Evolutionary conservation across 1,140 invertebrate genomes (phyloP).

Genomic region (Kradibia gibbosae): DNA sequence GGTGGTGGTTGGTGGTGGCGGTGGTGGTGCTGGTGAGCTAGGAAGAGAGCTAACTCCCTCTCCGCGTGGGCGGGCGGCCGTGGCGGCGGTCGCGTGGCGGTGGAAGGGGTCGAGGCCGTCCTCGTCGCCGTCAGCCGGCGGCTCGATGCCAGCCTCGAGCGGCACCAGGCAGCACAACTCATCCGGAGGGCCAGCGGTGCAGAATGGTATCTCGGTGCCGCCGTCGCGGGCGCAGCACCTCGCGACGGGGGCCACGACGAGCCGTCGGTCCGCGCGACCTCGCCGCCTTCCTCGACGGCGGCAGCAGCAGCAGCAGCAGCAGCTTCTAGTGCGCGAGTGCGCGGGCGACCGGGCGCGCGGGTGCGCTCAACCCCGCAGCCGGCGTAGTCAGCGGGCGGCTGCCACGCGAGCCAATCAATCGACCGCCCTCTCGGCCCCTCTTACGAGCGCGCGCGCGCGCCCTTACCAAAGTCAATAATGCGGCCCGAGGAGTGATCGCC

Average conservation of each 20-base stretch:
- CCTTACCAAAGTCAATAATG: not conserved
- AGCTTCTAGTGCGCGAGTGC: not conserved
- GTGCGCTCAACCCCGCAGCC: not conserved
- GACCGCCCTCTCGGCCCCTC: too few relatives aligned
- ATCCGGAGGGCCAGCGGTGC: slow-evolving; percentile 30
- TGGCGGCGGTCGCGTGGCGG: not conserved
- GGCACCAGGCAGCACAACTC: not conserved
- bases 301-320: not conserved
- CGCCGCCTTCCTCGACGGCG: not conserved
- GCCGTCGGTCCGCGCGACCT: too few relatives aligned
- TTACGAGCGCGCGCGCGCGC: too few relatives aligned
- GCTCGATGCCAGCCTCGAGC: slow-evolving; percentile 22
- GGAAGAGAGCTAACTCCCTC: too few relatives aligned
- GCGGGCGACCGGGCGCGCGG: not conserved
- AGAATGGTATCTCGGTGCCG: slow-evolving; percentile 37
- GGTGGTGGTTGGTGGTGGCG: not conserved
- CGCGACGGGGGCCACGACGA: not conserved
- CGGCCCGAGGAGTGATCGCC: not conserved
- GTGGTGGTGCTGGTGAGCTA: not conserved
- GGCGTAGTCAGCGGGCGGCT: not conserved
- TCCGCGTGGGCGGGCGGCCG: not conserved
- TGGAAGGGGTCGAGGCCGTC: too few relatives aligned
- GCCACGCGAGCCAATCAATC: not conserved
- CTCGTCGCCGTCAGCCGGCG: not conserved
- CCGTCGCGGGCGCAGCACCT: not conserved